These are phyloP conservation scores for Cantharis rustica DNA, from an alignment of 2,888 invertebrate genomes.

Conservation along the genomic window DNA sequence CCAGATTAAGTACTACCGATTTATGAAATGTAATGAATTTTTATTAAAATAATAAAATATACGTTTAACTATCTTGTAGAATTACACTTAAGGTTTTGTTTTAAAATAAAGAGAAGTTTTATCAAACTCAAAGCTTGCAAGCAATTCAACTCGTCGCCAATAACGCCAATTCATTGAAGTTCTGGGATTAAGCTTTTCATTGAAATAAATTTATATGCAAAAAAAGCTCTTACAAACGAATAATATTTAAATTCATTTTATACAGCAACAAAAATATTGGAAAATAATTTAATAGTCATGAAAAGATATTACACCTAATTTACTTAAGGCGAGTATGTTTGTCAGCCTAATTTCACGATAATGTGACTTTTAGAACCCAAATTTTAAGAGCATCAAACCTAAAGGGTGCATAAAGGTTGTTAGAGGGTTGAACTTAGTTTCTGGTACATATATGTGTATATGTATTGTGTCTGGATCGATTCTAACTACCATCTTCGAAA, in stretches of 20 bases:
- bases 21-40: neutral
- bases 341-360: neutral
- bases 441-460: neutral
- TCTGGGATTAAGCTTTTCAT: neutral
- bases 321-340: neutral
- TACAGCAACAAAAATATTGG: no score
- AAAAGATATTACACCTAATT: no score
- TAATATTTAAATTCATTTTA: no score
- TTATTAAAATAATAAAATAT: neutral
- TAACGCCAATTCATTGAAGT: neutral
- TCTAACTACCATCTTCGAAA: neutral
- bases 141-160: neutral
- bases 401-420: neutral
- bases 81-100: no score
- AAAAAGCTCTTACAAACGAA: neutral
- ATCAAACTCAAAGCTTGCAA: no score
- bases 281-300: no score
- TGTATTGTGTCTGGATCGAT: neutral
- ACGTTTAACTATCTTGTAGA: no score
- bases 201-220: neutral
- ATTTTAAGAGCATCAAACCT: neutral
- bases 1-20: no score
- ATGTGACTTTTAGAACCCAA: neutral
- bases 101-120: no score
- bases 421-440: neutral